Evolutionary conservation across 2,113 vertebrate species (phyloP), one percentile per base, ranked within the genome.

Genomic region (Sinocyclocheilus grahami): DNA sequence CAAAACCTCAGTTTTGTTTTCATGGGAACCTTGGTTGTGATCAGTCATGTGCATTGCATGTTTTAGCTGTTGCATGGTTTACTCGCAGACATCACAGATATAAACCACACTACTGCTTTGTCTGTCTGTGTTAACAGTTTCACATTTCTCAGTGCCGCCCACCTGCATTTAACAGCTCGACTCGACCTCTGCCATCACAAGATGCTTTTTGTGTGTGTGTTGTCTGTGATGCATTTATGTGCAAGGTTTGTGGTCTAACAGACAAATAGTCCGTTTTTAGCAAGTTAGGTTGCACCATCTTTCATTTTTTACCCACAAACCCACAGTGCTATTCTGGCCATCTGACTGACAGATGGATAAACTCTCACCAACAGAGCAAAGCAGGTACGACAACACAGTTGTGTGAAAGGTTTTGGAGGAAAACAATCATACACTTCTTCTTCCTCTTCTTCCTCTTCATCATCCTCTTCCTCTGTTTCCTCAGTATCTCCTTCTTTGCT

Each of bases 371-470:
- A 14, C 14, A 69, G 24, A 62, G 10, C 33, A 24, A 14, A 13
- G 5, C 24, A 55, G 5, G 24, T 14, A 33, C 3, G 6, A 16
- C 65, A 14, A 37, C 65, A 20, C n/a, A 3, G 2, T n/a, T 27
- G 83, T 60, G 37, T 77, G 48, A 63, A 63, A 6, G 13, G 7
- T 18, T 33, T n/a, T 30, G 8, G 46, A 60, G 18, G 27, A 78
- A 62, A 77, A 20, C n/a, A 85, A 78, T 18, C 93, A 90, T 86
- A 93, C 94, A 42, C 55, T 76, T 78, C 77, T 58, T 84, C 75
- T 11, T 79, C 55, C 14, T 82, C 84, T 14, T 67, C 65, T 4
- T 67, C 65, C 16, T 71, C 63, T 30, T 27, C 67, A 37, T 37
- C 67, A 71, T 51, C 20, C 7, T 88, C 87, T 7, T 78, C 58